These are phyloP conservation scores for Xenopus laevis DNA, from an alignment of 2,113 vertebrate genomes.

Conservation along the genomic window DNA sequence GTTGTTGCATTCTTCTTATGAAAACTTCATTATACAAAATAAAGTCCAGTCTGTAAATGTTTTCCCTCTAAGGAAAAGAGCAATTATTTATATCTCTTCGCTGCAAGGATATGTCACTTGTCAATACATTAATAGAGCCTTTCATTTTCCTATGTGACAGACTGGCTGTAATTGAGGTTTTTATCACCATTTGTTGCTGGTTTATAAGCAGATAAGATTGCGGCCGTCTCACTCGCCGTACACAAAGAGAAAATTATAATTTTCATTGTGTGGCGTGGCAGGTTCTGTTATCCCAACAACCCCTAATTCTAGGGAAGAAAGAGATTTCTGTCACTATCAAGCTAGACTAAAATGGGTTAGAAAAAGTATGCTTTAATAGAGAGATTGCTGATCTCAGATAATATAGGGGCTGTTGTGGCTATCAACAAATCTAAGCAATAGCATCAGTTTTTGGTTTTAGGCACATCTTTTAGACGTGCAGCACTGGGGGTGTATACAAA, in stretches of 20 bases:
- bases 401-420: background rate
- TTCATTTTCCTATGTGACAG: background rate
- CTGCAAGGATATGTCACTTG: background rate
- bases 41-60: background rate
- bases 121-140: background rate
- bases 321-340: background rate
- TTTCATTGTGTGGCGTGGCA: background rate
- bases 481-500: too few species aligned
- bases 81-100: background rate
- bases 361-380: background rate
- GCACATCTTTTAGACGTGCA: background rate
- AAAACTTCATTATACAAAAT: too few species aligned
- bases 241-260: background rate
- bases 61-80: background rate
- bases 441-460: background rate
- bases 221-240: background rate
- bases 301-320: background rate
- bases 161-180: background rate
- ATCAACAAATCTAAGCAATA: background rate
- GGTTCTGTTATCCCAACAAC: background rate
- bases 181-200: slow-evolving; percentile 5
- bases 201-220: background rate
- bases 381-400: background rate
- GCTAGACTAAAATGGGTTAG: background rate
- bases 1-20: too few species aligned